Evolutionary conservation across 1,140 invertebrate species (phyloP).

Genomic region (Neuroterus valhalla): DNA sequence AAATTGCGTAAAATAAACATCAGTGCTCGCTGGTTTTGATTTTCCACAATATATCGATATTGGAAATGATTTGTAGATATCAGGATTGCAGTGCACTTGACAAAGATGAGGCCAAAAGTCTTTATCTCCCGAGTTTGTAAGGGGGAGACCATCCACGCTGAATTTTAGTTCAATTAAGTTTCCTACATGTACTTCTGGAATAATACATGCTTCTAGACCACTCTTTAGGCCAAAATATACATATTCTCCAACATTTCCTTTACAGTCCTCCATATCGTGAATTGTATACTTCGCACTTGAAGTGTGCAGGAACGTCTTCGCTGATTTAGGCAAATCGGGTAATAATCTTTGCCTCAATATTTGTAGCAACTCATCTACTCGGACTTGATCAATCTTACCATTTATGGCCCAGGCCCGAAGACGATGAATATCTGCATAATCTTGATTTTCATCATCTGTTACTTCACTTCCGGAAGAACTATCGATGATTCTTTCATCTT

Average conservation of each 20-base stretch:
- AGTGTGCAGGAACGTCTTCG: constrained; percentile 40
- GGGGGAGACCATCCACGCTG: constrained; percentile 28
- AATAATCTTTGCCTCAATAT: too few species aligned
- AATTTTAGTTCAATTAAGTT: constrained; percentile 25
- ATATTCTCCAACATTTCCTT: constrained; percentile 14
- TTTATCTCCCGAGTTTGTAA: constrained; percentile 30
- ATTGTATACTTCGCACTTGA: constrained; percentile 31
- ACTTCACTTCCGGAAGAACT: too few species aligned
- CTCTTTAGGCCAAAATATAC: constrained; percentile 37
- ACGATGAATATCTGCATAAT: too few species aligned
- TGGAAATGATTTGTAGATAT: constrained; percentile 33
- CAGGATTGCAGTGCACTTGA: constrained; percentile 21
- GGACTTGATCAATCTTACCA: too few species aligned
- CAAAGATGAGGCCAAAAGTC: constrained; percentile 32
- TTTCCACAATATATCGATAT: constrained; percentile 31
- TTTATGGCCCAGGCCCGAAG: too few species aligned
- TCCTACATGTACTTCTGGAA: constrained; percentile 1
- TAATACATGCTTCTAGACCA: constrained; percentile 24
- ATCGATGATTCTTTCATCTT: too few species aligned
- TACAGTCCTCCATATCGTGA: constrained; percentile 15
- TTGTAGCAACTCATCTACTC: too few species aligned
- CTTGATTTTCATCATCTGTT: too few species aligned
- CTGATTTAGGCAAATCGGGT: too few species aligned
- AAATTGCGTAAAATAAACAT: constrained; percentile 32
- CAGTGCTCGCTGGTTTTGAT: constrained; percentile 8